Evolutionary conservation across 2,797 vertebrate genomes (phyloP).

Genomic region (Salmo trutta): DNA sequence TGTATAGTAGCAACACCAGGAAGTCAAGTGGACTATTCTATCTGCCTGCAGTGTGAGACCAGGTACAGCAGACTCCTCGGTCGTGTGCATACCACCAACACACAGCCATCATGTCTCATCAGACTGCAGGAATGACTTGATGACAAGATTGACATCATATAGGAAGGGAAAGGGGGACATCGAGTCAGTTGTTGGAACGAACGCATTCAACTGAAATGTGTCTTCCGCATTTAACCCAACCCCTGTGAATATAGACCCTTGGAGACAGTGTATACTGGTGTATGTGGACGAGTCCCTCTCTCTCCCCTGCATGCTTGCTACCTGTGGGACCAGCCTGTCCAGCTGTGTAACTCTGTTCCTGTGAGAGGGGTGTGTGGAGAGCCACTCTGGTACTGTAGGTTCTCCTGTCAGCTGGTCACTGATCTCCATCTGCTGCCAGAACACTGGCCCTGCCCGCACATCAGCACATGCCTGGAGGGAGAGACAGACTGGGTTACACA

Average conservation of each 20-base stretch:
- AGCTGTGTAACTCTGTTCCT: slow-evolving; percentile 82
- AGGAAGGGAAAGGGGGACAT: no score
- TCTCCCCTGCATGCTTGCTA: slow-evolving; percentile 50
- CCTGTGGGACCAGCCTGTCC: slow-evolving; percentile 88
- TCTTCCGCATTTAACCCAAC: no score
- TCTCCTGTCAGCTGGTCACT: slow-evolving; percentile 73
- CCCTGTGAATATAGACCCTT: no score
- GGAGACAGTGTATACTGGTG: not conserved
- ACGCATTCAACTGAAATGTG: no score
- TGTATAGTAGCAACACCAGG: not conserved
- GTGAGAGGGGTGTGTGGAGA: slow-evolving; percentile 95
- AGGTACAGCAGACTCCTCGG: not conserved
- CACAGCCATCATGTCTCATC: no score
- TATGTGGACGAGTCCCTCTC: not conserved
- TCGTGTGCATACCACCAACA: not conserved
- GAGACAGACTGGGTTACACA: not conserved
- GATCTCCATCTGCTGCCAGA: slow-evolving; percentile 94
- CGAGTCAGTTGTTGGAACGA: no score
- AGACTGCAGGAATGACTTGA: no score
- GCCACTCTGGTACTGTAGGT: slow-evolving; percentile 84
- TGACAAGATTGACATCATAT: no score
- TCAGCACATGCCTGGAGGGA: slow-evolving; percentile 88
- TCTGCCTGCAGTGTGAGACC: not conserved
- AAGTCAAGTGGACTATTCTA: not conserved
- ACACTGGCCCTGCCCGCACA: slow-evolving; percentile 87